Base-by-base conservation (phyloP, 2,113 vertebrate species). In the Tretioscincus oriximinensis region DNA sequence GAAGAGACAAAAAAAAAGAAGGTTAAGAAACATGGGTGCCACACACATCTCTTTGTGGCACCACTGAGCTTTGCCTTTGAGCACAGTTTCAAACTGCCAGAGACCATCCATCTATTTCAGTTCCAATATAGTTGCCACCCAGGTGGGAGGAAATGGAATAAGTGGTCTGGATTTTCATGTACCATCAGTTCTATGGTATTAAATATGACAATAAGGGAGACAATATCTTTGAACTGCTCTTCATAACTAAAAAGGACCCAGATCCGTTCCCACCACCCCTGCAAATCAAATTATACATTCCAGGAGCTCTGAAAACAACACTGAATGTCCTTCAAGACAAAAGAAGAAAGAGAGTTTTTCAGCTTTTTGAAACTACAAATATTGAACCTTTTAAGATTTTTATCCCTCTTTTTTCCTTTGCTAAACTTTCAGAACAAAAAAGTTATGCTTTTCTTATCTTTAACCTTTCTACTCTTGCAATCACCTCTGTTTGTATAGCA, bases 401-500 rank as follows among this genome's bases (percentile, higher is more conserved):
- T 8, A 68, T 26, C 28, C 9, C 9, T 26, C 28, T 64, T 61
- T 20, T 31, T 58, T 16, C n/a, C 49, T 58, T 28, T 5, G 28
- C 18, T 73, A 58, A 58, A 18, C 49, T 54, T 68, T 16, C 14
- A 5, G 61, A 70, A 61, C 35, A 28, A 24, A 21, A 65, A 41
- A 73, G 54, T 31, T 82, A 61, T 79, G 49, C 26, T 49, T 78
- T 74, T 14, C 82, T 88, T 90, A 86, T 91, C 91, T 65, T 78
- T 77, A 89, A 91, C 88, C 89, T 88, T 0, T 85, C 80, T 85
- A 54, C 68, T 84, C 67, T 84, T 45, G 70, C 77, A 67, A 75
- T 85, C 84, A 88, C 64, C n/a, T 24, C 0, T 88, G 69, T 89
- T 92, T 92, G 75, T 70, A 29, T 71, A 88, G 82, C 35, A 2